A percentile compares a stretch with the other conserved stretches of the same genome.
Evolutionary conservation across 2,113 vertebrate species (phyloP).

Genomic region (Sapajus apella): DNA sequence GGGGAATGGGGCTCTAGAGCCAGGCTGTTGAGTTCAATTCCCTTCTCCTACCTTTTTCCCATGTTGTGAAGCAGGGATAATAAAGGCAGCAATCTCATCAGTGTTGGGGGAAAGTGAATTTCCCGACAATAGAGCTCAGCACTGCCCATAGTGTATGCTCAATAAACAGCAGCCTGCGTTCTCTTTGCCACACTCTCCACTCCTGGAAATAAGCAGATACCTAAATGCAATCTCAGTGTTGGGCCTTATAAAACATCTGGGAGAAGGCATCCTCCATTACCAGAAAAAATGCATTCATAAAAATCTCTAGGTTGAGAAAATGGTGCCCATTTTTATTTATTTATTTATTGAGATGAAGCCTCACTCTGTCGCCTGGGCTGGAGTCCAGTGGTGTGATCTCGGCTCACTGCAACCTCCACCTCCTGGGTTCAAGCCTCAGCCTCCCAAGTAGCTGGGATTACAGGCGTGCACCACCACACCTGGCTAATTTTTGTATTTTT

Average conservation of each 20-base stretch:
- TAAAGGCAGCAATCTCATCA: too few species aligned
- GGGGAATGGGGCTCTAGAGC: not conserved
- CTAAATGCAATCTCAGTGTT: not conserved
- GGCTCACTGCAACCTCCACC: too few species aligned
- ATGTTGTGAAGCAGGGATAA: not conserved
- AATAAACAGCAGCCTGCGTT: rapidly evolving
- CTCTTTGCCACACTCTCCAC: rapidly evolving
- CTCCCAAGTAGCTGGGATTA: too few species aligned
- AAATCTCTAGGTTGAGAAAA: not conserved
- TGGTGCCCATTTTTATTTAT: not conserved
- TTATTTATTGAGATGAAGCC: too few species aligned
- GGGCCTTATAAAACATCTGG: not conserved
- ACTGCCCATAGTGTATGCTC: not conserved
- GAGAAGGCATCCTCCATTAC: not conserved
- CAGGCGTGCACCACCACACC: too few species aligned
- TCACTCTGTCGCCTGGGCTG: too few species aligned
- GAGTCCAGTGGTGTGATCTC: too few species aligned
- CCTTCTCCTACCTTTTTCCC: not conserved
- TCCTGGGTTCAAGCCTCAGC: too few species aligned
- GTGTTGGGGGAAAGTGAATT: not conserved
- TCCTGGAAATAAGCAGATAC: not conserved
- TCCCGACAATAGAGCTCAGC: not conserved
- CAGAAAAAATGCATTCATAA: not conserved
- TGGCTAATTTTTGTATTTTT: too few species aligned
- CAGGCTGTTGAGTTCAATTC: not conserved